phyloP scores from a whole-genome alignment of 2,888 invertebrate species.

The Keiferia lycopersicella region DNA sequence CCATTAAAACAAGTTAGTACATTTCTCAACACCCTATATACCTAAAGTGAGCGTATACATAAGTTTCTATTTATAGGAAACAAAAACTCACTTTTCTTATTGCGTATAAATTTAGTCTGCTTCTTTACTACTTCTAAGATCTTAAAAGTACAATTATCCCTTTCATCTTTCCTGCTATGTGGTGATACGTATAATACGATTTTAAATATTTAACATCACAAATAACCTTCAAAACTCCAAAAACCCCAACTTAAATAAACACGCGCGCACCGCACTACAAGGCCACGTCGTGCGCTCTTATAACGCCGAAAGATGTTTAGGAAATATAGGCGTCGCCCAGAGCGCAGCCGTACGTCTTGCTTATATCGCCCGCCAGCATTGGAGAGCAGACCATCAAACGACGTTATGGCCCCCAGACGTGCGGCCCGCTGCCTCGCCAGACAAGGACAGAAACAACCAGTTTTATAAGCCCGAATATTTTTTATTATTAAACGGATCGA shows the following conservation, averaged over 20 bases:
- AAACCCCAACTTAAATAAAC: neutral
- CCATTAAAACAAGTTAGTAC: too few relatives aligned
- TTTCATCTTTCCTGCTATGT: too few relatives aligned
- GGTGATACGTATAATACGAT: too few relatives aligned
- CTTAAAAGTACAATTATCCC: too few relatives aligned
- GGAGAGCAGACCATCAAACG: constrained; percentile 82
- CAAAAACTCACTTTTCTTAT: too few relatives aligned
- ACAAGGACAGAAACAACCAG: constrained; percentile 50
- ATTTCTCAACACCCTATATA: too few relatives aligned
- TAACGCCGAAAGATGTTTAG: constrained; percentile 79
- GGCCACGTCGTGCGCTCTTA: constrained; percentile 67
- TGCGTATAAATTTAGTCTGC: too few relatives aligned
- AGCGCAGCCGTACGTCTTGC: constrained; percentile 79
- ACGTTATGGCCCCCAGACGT: constrained; percentile 79
- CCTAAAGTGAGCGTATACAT: too few relatives aligned
- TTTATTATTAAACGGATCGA: constrained; percentile 73
- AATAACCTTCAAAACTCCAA: too few relatives aligned
- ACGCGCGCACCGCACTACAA: constrained; percentile 57
- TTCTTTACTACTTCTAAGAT: too few relatives aligned
- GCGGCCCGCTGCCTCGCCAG: constrained; percentile 59
- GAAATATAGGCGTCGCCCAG: constrained; percentile 79
- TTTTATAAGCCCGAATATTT: constrained; percentile 50
- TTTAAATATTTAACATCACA: neutral
- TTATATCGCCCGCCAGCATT: constrained; percentile 77
- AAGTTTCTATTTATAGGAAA: too few relatives aligned